phyloP scores from a whole-genome alignment of 2,113 vertebrate species.

The Camarhynchus parvulus region DNA sequence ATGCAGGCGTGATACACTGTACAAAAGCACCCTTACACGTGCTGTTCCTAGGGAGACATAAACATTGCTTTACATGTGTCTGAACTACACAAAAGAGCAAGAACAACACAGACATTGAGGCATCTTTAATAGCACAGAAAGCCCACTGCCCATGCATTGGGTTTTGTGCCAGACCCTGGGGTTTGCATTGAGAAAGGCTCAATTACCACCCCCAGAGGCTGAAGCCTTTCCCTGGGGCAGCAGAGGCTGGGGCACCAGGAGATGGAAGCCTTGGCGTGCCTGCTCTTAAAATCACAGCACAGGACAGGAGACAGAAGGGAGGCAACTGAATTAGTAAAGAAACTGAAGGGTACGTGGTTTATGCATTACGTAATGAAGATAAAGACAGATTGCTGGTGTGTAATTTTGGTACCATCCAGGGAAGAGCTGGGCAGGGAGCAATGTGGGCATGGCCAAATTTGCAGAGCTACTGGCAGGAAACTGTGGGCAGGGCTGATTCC shows the following conservation, averaged over 20 bases:
- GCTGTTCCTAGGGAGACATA: neutral
- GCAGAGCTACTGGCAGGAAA: neutral
- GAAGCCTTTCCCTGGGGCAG: neutral
- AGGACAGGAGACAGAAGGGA: neutral
- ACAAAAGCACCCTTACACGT: neutral
- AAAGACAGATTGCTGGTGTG: neutral
- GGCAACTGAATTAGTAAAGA: neutral
- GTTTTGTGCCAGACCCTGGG: accelerated
- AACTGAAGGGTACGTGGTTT: neutral
- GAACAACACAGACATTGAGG: neutral
- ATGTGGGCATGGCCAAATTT: neutral
- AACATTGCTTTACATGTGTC: neutral
- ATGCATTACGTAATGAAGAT: neutral
- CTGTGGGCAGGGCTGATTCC: neutral
- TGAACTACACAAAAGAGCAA: neutral
- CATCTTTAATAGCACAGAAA: neutral
- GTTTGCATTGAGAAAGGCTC: neutral
- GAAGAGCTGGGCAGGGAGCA: neutral
- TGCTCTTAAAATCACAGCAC: neutral
- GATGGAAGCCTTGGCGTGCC: accelerated
- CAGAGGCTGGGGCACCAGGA: accelerated
- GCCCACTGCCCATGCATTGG: accelerated
- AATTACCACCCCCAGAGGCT: neutral
- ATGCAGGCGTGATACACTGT: neutral
- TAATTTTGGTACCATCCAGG: neutral